phyloP scores from a whole-genome alignment of 2,888 invertebrate genomes.

The Aphrophora alni region DNA sequence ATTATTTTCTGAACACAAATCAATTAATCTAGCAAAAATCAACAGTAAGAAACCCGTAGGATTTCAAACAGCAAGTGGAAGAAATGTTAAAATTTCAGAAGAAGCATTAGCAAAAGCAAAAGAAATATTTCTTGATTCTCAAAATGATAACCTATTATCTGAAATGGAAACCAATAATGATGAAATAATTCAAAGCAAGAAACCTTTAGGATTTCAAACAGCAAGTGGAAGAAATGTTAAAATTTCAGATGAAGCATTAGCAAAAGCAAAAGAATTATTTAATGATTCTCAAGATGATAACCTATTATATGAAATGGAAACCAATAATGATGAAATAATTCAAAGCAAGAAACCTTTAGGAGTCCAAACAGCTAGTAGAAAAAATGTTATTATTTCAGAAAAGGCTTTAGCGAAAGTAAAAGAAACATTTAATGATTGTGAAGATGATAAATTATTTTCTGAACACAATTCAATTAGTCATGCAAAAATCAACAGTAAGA shows the following conservation, averaged over 20 bases:
- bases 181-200: too few relatives aligned
- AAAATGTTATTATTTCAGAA: not conserved
- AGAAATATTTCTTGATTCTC: not conserved
- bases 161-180: not conserved
- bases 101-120: slow-evolving; percentile 25
- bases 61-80: slow-evolving; percentile 30
- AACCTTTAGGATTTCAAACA: slow-evolving; percentile 21
- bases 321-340: not conserved
- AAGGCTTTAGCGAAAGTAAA: not conserved
- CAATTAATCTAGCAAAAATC: too few relatives aligned
- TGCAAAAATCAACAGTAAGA: not conserved
- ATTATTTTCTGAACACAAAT: too few relatives aligned
- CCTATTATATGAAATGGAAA: not conserved
- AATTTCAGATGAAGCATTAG: not conserved
- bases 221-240: slow-evolving; percentile 13
- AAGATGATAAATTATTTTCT: slow-evolving; percentile 3
- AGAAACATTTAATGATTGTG: slow-evolving; percentile 3
- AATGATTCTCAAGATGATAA: not conserved
- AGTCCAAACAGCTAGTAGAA: not conserved
- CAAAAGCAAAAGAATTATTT: slow-evolving; percentile 28
- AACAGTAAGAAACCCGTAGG: too few relatives aligned
- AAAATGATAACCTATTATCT: not conserved
- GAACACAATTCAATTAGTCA: not conserved
- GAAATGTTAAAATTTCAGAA: not conserved
- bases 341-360: not conserved